Evolutionary conservation across 2,113 vertebrate species (phyloP).

Genomic region (Sapayoa aenigma): DNA sequence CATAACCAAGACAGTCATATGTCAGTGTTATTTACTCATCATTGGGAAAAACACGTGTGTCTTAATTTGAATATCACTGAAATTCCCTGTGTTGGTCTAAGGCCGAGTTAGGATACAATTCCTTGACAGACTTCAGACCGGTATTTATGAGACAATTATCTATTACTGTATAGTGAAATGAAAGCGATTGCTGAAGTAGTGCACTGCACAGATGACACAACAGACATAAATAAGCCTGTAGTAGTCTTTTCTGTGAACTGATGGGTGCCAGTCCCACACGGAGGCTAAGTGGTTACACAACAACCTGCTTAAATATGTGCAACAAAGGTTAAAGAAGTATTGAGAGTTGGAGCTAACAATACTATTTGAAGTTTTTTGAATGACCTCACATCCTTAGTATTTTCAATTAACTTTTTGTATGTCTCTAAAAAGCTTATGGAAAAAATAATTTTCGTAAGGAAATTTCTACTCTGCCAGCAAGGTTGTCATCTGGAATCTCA

Average conservation of each 20-base stretch:
- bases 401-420: neutral
- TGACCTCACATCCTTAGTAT: neutral
- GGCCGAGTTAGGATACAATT: neutral
- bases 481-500: neutral
- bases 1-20: neutral
- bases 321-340: neutral
- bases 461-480: neutral
- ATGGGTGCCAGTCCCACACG: neutral
- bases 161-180: neutral
- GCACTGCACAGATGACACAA: neutral
- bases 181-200: neutral
- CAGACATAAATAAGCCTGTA: neutral
- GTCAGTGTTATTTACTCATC: neutral
- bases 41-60: rapidly evolving
- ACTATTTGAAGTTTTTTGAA: neutral
- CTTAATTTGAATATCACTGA: neutral
- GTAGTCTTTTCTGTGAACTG: neutral
- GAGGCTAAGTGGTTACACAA: neutral
- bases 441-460: neutral
- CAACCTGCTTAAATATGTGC: neutral
- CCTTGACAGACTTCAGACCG: neutral
- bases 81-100: neutral
- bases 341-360: neutral
- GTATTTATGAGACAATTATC: neutral
- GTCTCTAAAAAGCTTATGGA: neutral